Evolutionary conservation across 2,888 invertebrate species (phyloP).

Genomic region (Dasysyrphus albostriatus): DNA sequence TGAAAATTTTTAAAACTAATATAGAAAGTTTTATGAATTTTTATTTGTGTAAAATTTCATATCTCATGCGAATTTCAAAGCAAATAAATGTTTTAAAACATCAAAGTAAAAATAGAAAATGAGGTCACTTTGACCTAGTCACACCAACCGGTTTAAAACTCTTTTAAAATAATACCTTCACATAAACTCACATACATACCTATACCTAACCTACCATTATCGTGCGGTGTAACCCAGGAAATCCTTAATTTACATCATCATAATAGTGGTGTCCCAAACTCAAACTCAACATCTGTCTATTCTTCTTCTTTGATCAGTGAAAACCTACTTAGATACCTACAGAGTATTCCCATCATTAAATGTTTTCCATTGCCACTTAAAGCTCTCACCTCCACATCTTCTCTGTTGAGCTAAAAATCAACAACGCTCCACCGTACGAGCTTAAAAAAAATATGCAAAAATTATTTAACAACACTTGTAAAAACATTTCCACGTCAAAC

Average conservation of each 20-base stretch:
- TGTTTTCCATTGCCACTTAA: constrained; percentile 24
- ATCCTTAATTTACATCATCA: constrained; percentile 27
- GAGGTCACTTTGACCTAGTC: constrained; percentile 29
- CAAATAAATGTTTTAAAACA: not conserved
- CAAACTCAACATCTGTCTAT: constrained; percentile 4
- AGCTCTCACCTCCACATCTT: not conserved
- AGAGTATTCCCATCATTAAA: constrained; percentile 46
- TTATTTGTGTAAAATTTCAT: not conserved
- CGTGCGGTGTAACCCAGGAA: constrained; percentile 17
- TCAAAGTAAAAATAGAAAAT: constrained; percentile 16
- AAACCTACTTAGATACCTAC: not conserved
- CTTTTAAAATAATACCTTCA: not conserved
- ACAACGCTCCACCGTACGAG: constrained; percentile 13
- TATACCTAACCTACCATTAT: not conserved
- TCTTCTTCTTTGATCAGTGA: not conserved
- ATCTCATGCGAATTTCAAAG: not conserved
- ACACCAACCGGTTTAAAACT: not conserved
- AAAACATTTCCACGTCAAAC: constrained; percentile 53
- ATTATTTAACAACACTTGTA: constrained; percentile 50
- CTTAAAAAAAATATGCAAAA: constrained; percentile 37
- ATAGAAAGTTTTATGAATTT: no score
- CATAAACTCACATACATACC: not conserved
- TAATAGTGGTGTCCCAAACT: not conserved
- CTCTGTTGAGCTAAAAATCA: constrained; percentile 10
- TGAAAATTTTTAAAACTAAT: no score